A percentile compares a stretch with the other conserved stretches of the same genome.
phyloP scores from a whole-genome alignment of 2,888 invertebrate species.

The Sinotaia quadrata region DNA sequence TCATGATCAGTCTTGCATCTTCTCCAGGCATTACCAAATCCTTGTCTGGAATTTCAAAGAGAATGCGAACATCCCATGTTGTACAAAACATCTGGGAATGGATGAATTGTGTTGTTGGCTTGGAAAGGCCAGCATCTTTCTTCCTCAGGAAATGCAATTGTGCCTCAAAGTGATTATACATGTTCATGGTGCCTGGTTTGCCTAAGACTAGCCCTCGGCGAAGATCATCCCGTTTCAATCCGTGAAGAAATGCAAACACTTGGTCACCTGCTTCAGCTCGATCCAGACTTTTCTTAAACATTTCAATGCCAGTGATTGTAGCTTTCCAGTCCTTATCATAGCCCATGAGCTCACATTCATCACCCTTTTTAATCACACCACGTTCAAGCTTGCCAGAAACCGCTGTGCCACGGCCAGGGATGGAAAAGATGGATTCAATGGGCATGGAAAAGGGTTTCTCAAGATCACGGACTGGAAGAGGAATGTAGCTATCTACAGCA shows the following conservation, averaged over 20 bases:
- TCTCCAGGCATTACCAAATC: constrained; percentile 99
- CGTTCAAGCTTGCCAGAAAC: constrained; percentile 93
- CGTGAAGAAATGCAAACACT: constrained; percentile 90
- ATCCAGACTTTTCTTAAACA: constrained; percentile 96
- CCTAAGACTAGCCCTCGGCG: constrained; percentile 83
- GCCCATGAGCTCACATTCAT: constrained; percentile 92
- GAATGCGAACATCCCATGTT: constrained; percentile 92
- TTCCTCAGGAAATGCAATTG: constrained; percentile 83
- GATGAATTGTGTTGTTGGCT: constrained; percentile 86
- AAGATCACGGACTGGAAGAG: constrained; percentile 82
- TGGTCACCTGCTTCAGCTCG: constrained; percentile 98
- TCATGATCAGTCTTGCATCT: constrained; percentile 80
- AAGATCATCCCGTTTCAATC: constrained; percentile 90
- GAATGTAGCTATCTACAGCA: constrained; percentile 88
- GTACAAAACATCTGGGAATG: constrained; percentile 93
- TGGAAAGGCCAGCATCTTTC: constrained; percentile 91
- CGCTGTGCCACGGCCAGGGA: constrained; percentile 87
- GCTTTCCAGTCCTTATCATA: constrained; percentile 80
- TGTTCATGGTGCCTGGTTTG: constrained; percentile 83
- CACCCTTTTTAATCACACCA: constrained; percentile 88
- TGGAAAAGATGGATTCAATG: constrained; percentile 48
- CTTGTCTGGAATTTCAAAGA: constrained; percentile 81
- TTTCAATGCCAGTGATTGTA: constrained; percentile 84
- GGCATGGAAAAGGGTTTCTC: constrained; percentile 96
- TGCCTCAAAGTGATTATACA: constrained; percentile 86